phyloP scores from a whole-genome alignment of 2,888 invertebrate genomes.

The Lasiommata megera region DNA sequence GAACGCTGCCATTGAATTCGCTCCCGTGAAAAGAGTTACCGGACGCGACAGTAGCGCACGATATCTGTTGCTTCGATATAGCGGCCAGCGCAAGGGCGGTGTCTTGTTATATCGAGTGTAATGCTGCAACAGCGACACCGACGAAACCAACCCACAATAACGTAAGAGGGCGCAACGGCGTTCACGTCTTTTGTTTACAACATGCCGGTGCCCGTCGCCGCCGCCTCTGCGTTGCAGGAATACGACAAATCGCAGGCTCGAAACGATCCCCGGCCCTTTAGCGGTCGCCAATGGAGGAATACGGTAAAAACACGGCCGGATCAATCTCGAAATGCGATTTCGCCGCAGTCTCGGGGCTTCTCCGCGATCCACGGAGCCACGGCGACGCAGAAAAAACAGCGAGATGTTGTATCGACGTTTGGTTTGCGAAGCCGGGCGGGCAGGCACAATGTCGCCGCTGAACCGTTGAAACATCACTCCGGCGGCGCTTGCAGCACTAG shows the following conservation, averaged over 20 bases:
- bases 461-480: slow-evolving; percentile 55
- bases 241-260: background rate
- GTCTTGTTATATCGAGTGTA: slow-evolving; percentile 6
- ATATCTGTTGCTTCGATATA: slow-evolving; percentile 34
- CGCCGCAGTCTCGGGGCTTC: slow-evolving; percentile 32
- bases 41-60: background rate
- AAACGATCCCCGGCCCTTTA: slow-evolving; percentile 7
- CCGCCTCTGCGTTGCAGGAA: slow-evolving; percentile 22
- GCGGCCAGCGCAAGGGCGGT: slow-evolving; percentile 42
- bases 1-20: background rate
- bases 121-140: slow-evolving; percentile 21
- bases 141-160: slow-evolving; percentile 28
- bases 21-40: background rate
- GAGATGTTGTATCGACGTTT: slow-evolving; percentile 62
- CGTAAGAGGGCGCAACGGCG: slow-evolving; percentile 36
- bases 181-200: slow-evolving; percentile 40
- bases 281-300: slow-evolving; percentile 10
- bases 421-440: slow-evolving; percentile 42
- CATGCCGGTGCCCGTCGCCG: slow-evolving; percentile 28
- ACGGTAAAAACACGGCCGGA: slow-evolving; percentile 16
- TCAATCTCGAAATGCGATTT: slow-evolving; percentile 21
- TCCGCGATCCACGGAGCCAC: slow-evolving; percentile 37
- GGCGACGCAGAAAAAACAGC: slow-evolving; percentile 39
- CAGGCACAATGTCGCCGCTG: slow-evolving; percentile 51
- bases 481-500: slow-evolving; percentile 48